Evolutionary conservation across 2,797 vertebrate species (phyloP), one percentile per base, ranked within the genome.

Genomic region (Acipenser transmontanus): DNA sequence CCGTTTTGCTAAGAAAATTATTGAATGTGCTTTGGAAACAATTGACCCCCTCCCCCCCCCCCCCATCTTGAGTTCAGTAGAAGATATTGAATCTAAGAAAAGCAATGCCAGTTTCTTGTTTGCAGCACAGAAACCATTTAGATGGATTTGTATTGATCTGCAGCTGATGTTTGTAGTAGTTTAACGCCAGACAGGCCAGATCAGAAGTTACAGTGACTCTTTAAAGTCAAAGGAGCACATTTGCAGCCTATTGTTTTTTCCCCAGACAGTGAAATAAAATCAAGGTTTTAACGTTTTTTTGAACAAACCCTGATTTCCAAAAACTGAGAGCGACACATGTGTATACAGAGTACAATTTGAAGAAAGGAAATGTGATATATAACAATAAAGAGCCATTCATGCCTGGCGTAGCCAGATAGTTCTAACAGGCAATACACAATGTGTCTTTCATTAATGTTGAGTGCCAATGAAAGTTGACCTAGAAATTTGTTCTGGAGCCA

Each of bases 81-180:
- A 76, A 34, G 34, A 34, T 34, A 83, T 80, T 76, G 82, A 81
- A 80, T 83, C 81, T 82, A 74, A 76, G 78, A 83, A 81, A 76
- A 73, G 68, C 7, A 14, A 61, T 73, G 81, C 82, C 52, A 82
- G 87, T 85, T 80, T 85, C 34, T 77, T 14, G 11, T 72, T 73
- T 70, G 68, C 70, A 77, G 75, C 69, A 69, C 67, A 71, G 69
- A 72, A 49, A 13, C 54, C 75, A 71, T 75, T 70, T 73, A 71
- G 78, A 82, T 75, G 71, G 78, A 81, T 74, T 76, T 66, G 7
- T 72, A 85, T 85, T 57, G 84, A 86, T 82, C 71, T 48, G 49
- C 60, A 62, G 60, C 20, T 61, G 60, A 62, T 67, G 60, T 62
- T 67, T 67, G 66, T 50, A 71, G 67, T 13, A 57, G 14, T 57